Evolutionary conservation across 2,888 invertebrate genomes (phyloP), one percentile per base, ranked within the genome.

Genomic region (Epistrophella euchroma): DNA sequence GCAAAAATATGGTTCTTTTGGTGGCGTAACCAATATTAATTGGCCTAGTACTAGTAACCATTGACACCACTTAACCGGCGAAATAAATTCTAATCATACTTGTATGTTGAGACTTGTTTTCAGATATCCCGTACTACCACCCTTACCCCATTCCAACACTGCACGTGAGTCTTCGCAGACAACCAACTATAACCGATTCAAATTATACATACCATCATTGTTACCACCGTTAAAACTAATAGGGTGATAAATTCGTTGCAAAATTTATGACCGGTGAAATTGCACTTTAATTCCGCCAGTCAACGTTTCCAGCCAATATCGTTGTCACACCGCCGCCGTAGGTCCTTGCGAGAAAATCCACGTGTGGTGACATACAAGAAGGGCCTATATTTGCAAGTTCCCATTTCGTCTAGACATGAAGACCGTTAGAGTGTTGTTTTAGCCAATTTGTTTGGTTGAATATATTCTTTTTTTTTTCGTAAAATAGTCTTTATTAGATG

Each of bases 221-320:
- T 78, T 75, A 70, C 78, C 83, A 73, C 78, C 75, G 87, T 87
- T 83, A 87, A 87, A 87, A 87, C 78, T 83, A 87, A 87, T 87
- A 79, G 87, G 83, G 79, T 79, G 87, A 87, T 87, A 87, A 87
- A 87, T 87, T 87, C 62, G 71, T 83, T 47, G 47, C 74, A 35
- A 75, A 83, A 87, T 87, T 87, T 87, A 87, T 87, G 77, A 68
- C 74, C 87, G 87, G 87, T 87, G 83, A 87, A 87, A 75, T 87
- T 87, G 87, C 87, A 83, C 75, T 75, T 83, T 87, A 78, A 83
- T 87, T 87, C 83, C 47, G 19, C 71, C 75, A 71, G 73, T 77
- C 72, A 62, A 45, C 45, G 40, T 37, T 55, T 56, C 50, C 56
- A 73, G 40, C 56, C 62, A 62, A 35, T 72, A 45, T 60, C 22